Percentiles rank a stretch among this genome's conserved stretches.
These are phyloP conservation scores for Ceryle rudis DNA, from an alignment of 2,797 vertebrate species.

Conservation along the genomic window DNA sequence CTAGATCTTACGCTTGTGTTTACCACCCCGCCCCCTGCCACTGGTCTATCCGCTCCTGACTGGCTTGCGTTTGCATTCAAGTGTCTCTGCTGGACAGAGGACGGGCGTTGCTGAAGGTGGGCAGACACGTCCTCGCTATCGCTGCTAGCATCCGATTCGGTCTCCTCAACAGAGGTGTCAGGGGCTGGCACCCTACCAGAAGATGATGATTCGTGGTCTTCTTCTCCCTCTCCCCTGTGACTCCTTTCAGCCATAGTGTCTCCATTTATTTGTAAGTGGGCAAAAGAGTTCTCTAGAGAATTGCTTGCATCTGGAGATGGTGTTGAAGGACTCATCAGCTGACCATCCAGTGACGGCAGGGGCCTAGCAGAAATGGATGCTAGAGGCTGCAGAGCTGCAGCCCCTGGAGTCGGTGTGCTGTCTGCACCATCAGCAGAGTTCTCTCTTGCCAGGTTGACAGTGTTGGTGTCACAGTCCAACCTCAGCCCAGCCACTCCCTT, in stretches of 20 bases:
- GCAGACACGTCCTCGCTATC: slow-evolving; percentile 81
- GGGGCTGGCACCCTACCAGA: slow-evolving; percentile 84
- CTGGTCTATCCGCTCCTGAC: slow-evolving; percentile 77
- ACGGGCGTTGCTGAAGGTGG: slow-evolving; percentile 27
- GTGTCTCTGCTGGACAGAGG: slow-evolving; percentile 87
- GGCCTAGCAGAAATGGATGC: slow-evolving; percentile 75
- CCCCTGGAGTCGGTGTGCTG: slow-evolving; percentile 77
- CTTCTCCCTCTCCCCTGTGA: slow-evolving; percentile 86
- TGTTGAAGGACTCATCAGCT: slow-evolving; percentile 80
- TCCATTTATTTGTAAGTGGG: slow-evolving; percentile 87
- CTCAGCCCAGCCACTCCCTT: slow-evolving; percentile 96
- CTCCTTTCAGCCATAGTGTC: slow-evolving; percentile 82
- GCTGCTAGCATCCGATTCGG: slow-evolving; percentile 85
- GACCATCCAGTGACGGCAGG: slow-evolving; percentile 80
- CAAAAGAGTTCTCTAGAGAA: slow-evolving; percentile 88
- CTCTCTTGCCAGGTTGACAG: slow-evolving; percentile 80
- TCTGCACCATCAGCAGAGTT: slow-evolving; percentile 90
- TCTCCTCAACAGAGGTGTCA: slow-evolving; percentile 85
- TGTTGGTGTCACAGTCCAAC: slow-evolving; percentile 82
- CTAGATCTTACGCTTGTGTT: slow-evolving; percentile 84
- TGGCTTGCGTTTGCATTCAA: slow-evolving; percentile 67
- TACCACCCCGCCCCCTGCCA: slow-evolving; percentile 77
- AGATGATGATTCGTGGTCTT: slow-evolving; percentile 79
- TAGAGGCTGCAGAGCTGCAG: slow-evolving; percentile 74
- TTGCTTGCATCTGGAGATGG: slow-evolving; percentile 79